Evolutionary conservation across 2,888 invertebrate genomes (phyloP).

Genomic region (Theretra japonica): DNA sequence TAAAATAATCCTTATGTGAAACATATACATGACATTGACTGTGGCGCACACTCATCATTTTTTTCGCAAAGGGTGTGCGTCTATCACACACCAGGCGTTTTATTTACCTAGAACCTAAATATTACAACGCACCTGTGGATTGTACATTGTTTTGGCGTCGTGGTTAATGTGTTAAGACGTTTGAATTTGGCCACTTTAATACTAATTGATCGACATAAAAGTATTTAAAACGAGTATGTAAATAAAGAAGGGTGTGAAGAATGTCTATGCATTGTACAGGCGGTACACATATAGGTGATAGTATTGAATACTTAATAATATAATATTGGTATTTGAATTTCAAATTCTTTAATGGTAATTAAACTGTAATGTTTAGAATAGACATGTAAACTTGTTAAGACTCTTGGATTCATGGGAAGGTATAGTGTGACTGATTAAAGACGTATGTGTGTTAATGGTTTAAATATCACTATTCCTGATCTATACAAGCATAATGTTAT

Average conservation of each 20-base stretch:
- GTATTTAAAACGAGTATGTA: constrained; percentile 5
- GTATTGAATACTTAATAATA: no score
- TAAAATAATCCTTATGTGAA: no score
- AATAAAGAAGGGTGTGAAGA: not conserved
- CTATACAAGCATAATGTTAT: not conserved
- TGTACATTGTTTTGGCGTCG: no score
- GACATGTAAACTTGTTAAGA: not conserved
- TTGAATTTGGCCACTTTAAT: no score
- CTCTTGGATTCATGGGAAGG: not conserved
- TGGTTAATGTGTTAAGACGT: no score
- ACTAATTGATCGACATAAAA: not conserved
- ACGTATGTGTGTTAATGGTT: not conserved
- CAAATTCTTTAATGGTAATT: not conserved
- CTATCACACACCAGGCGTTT: no score
- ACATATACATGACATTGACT: no score
- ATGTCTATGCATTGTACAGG: not conserved
- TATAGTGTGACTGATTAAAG: constrained; percentile 8
- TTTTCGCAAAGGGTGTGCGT: no score
- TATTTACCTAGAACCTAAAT: no score
- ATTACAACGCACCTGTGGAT: no score
- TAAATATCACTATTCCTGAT: not conserved
- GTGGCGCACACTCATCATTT: no score
- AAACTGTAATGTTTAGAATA: not conserved
- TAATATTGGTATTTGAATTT: constrained; percentile 1
- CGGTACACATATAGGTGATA: not conserved